Percentiles rank a stretch among this genome's conserved stretches.
Evolutionary conservation across 2,797 vertebrate genomes (phyloP).

Genomic region (Rhinogobio ventralis): DNA sequence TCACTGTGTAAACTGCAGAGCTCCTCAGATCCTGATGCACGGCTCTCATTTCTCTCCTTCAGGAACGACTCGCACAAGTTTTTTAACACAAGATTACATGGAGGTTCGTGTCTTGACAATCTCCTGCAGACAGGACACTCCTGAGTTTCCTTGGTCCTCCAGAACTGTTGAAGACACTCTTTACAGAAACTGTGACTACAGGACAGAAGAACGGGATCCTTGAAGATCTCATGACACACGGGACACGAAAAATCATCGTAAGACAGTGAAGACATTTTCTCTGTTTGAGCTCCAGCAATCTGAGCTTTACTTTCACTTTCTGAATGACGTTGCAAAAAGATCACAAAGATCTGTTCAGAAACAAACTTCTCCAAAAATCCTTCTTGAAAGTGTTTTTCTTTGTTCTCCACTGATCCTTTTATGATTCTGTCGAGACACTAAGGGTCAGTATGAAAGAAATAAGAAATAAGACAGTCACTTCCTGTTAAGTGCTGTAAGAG

Average conservation of each 20-base stretch:
- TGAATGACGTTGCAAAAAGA: background rate
- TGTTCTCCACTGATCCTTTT: background rate
- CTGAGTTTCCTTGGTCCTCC: too few relatives aligned
- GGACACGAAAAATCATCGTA: background rate
- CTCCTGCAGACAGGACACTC: too few relatives aligned
- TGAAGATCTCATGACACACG: background rate
- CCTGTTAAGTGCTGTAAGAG: background rate
- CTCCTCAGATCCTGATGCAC: too few relatives aligned
- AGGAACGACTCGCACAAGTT: too few relatives aligned
- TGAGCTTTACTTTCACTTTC: background rate
- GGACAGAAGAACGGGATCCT: background rate
- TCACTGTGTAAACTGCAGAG: too few relatives aligned
- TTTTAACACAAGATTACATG: too few relatives aligned
- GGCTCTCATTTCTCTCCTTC: too few relatives aligned
- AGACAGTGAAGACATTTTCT: background rate
- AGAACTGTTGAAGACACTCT: too few relatives aligned
- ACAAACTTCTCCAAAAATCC: background rate
- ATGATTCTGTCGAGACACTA: background rate
- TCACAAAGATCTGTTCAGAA: background rate
- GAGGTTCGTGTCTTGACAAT: too few relatives aligned
- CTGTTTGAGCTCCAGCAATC: background rate
- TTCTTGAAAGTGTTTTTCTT: background rate
- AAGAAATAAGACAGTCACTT: background rate
- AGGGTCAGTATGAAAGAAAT: background rate
- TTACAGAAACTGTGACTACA: background rate